Evolutionary conservation across 2,113 vertebrate genomes (phyloP), one percentile per base, ranked within the genome.

Genomic region (Psittacula cyanocephala): DNA sequence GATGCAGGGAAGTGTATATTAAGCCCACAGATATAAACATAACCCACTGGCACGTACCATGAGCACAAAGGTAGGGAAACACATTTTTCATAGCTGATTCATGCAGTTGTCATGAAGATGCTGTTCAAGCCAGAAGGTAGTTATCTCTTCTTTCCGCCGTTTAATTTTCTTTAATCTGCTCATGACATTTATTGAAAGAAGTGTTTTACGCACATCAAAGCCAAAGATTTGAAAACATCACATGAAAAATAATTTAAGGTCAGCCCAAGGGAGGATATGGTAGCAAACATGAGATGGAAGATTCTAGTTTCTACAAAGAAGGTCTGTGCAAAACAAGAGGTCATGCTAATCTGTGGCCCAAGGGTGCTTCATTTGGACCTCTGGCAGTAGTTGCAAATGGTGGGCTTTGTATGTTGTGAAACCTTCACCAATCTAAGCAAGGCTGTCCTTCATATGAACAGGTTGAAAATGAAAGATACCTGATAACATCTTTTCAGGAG

Each of bases 91-190:
- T 24, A 81, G 71, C 31, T 24, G 18, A 93, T 88, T 91, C 87
- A 74, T 39, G 89, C 85, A 77, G 71, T 43, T 91, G 67, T 87
- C 91, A 80, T 18, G 81, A 87, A 95, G 87, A 72, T 59, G 41
- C 83, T 71, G 53, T 44, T 93, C 23, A 72, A 96, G 81, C 71
- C 93, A 91, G 88, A 95, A 96, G 89, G 85, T 78, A 70, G 62
- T 68, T 68, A 60, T 76, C 77, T 84, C 55, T 89, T 89, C 79
- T 83, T 91, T 76, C 87, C 4, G 5, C 78, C 15, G 3, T 80
- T 96, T 94, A 93, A 94, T 96, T 96, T 94, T 86, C 93, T 96
- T 91, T 93, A 96, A 91, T 94, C 93, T 89, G 79, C 87, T 89
- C 85, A 55, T 96, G 91, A 95, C 95, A 96, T 96, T 96, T 95